These are phyloP conservation scores for Eristalis arbustorum DNA, from an alignment of 2,888 invertebrate genomes.

Conservation along the genomic window DNA sequence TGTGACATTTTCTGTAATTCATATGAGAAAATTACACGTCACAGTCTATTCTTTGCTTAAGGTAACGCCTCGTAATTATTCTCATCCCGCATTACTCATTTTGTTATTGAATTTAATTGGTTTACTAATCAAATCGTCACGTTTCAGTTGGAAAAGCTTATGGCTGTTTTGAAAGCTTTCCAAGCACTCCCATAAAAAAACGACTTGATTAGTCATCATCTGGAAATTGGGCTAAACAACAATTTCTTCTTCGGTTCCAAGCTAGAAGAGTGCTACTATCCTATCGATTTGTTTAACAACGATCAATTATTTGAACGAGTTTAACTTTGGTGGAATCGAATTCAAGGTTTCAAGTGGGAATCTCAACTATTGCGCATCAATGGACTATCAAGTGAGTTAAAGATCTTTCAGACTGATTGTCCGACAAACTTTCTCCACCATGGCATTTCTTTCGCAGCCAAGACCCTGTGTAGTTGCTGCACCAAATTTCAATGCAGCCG, in stretches of 20 bases:
- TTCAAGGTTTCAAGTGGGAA: constrained; percentile 11
- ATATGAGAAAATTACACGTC: neutral
- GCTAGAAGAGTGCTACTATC: constrained; percentile 1
- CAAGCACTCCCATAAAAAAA: constrained; percentile 9
- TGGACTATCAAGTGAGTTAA: constrained; percentile 51
- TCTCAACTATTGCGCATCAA: constrained; percentile 24
- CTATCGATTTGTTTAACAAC: constrained; percentile 40
- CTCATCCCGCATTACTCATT: neutral
- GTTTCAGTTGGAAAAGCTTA: constrained; percentile 50
- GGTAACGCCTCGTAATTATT: neutral
- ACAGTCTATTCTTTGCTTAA: neutral
- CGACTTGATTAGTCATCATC: constrained; percentile 49
- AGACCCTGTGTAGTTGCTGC: constrained; percentile 83
- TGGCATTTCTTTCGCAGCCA: constrained; percentile 65
- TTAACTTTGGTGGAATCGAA: neutral
- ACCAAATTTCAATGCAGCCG: constrained; percentile 83
- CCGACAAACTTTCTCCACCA: neutral
- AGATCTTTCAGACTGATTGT: neutral
- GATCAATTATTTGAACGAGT: neutral
- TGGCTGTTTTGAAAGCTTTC: constrained; percentile 27
- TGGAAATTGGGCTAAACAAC: constrained; percentile 24
- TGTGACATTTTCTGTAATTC: neutral
- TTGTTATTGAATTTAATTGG: constrained; percentile 19
- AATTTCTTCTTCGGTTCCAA: constrained; percentile 36
- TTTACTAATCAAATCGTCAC: constrained; percentile 17